A percentile compares a stretch with the other conserved stretches of the same genome.
These are phyloP conservation scores for Camponotus vicinus DNA, from an alignment of 1,140 invertebrate genomes.

Conservation along the genomic window DNA sequence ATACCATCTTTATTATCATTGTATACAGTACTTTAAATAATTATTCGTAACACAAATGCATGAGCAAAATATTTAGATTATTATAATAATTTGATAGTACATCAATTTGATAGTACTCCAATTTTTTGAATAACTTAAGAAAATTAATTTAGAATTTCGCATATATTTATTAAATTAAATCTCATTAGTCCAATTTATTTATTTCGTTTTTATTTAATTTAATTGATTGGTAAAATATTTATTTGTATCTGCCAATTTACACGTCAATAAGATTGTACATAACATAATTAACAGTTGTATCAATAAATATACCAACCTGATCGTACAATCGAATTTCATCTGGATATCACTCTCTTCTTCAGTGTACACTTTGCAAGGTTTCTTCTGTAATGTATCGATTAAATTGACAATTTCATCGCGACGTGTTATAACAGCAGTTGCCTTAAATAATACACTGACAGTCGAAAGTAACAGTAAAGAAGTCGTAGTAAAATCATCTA, in stretches of 20 bases:
- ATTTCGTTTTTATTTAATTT: background rate
- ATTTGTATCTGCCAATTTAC: background rate
- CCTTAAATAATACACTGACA: background rate
- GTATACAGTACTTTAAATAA: background rate
- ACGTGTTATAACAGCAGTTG: background rate
- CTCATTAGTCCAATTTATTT: no score
- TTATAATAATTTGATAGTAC: background rate
- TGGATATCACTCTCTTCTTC: conserved; percentile 20
- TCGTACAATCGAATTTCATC: conserved; percentile 26
- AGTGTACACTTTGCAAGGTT: conserved; percentile 4
- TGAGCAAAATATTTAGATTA: background rate
- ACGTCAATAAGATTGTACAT: no score
- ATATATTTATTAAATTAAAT: no score
- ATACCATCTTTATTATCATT: background rate
- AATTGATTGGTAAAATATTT: background rate
- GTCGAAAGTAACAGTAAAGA: background rate
- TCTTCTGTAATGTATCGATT: background rate
- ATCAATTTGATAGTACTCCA: no score
- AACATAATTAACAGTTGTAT: background rate
- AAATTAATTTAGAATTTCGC: no score
- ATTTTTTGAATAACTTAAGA: background rate
- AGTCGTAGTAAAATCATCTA: background rate
- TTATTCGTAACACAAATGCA: background rate
- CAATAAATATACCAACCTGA: conserved; percentile 31
- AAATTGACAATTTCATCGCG: conserved; percentile 13